A percentile compares a stretch with the other conserved stretches of the same genome.
Conservation (phyloP, 2,888 invertebrate species). For the Liodrosophila aerea region DNA sequence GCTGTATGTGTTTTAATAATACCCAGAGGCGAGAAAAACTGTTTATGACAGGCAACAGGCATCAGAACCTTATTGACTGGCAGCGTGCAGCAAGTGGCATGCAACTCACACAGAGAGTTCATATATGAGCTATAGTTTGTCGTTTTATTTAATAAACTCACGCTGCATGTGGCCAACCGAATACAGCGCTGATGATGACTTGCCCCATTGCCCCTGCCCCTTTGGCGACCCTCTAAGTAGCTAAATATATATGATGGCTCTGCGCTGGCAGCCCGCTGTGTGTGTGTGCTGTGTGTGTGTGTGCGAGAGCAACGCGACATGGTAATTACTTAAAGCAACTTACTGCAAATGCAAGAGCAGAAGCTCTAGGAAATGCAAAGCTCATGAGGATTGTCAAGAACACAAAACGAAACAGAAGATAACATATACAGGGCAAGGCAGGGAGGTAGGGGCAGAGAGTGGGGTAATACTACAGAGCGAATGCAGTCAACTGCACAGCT, state of each 20-base stretch:
- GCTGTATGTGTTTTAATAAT: slow-evolving; percentile 8
- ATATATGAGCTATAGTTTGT: slow-evolving; percentile 12
- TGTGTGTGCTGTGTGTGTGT: slow-evolving; percentile 23
- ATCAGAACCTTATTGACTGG: neutral
- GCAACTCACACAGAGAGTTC: slow-evolving; percentile 12
- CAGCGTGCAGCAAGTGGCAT: neutral
- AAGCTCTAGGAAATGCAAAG: slow-evolving; percentile 48
- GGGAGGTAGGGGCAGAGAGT: neutral
- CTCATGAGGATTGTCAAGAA: slow-evolving; percentile 42
- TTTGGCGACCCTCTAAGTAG: slow-evolving; percentile 13
- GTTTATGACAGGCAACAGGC: slow-evolving; percentile 14
- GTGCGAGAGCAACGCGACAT: slow-evolving; percentile 36
- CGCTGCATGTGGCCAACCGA: slow-evolving; percentile 39
- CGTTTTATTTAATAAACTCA: slow-evolving; percentile 53
- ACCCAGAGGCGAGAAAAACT: neutral
- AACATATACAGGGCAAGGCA: slow-evolving; percentile 7
- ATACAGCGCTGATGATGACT: slow-evolving; percentile 21
- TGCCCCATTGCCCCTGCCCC: neutral
- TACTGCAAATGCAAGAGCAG: slow-evolving; percentile 19
- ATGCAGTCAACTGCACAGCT: slow-evolving; percentile 61
- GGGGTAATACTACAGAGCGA: neutral
- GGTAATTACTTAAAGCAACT: slow-evolving; percentile 70
- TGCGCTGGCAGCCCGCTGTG: slow-evolving; percentile 35
- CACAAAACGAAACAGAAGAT: slow-evolving; percentile 43
- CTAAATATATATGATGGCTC: slow-evolving; percentile 39